A percentile compares a stretch with the other conserved stretches of the same genome.
These are phyloP conservation scores for Chlamydotis undulata DNA, from an alignment of 2,113 vertebrate genomes.

Conservation along the genomic window DNA sequence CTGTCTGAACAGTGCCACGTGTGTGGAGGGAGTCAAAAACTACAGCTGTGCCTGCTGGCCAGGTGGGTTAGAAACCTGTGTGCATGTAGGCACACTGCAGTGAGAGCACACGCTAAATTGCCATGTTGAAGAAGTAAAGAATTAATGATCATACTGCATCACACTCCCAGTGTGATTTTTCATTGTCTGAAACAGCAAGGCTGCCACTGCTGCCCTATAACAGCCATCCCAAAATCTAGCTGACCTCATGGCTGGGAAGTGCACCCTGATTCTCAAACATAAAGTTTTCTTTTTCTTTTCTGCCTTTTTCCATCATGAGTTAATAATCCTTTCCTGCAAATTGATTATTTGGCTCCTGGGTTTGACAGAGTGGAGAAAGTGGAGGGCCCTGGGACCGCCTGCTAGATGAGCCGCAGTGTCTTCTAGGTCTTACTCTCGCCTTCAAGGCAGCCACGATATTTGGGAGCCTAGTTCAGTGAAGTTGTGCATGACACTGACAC, in stretches of 20 bases:
- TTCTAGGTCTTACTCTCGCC: background rate
- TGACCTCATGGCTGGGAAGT: background rate
- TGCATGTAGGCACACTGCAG: rapidly evolving
- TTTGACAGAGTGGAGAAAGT: background rate
- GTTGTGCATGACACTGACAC: rapidly evolving
- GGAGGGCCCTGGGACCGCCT: background rate
- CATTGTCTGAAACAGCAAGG: background rate
- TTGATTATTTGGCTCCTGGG: background rate
- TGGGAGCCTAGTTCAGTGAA: background rate
- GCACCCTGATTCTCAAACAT: background rate
- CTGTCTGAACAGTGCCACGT: constrained; percentile 84
- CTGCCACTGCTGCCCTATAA: background rate
- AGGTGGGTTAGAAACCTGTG: constrained; percentile 74
- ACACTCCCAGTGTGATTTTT: background rate
- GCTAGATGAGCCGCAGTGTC: background rate
- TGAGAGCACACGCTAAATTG: background rate
- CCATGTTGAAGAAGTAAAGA: background rate
- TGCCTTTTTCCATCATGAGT: background rate
- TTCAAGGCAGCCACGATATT: background rate
- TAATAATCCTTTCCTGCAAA: background rate
- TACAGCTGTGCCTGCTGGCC: constrained; percentile 90
- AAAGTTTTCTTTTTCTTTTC: background rate
- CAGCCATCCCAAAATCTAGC: background rate
- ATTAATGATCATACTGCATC: background rate
- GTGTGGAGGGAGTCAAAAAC: constrained; percentile 82